Conservation (phyloP, 2,113 vertebrate species). For the Argyrosomus japonicus region DNA sequence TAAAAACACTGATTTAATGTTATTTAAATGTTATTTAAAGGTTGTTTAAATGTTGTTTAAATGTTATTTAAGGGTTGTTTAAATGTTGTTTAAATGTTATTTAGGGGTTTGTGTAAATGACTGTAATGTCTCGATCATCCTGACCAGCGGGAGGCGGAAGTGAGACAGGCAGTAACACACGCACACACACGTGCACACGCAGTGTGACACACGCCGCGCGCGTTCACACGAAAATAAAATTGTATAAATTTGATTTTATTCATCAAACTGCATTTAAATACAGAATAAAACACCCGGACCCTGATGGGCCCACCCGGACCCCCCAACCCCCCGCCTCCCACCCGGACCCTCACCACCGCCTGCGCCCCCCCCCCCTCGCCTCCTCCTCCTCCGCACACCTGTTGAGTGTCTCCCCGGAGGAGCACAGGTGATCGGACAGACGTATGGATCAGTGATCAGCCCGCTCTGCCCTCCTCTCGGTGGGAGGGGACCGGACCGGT, state of each 20-base stretch:
- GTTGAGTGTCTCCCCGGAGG: background rate
- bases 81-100: background rate
- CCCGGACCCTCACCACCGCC: too few species aligned
- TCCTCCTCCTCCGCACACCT: background rate
- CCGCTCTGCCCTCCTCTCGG: background rate
- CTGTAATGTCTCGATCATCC: background rate
- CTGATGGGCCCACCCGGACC: too few species aligned
- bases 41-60: background rate
- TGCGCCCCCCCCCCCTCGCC: too few species aligned
- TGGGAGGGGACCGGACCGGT: slow-evolving; percentile 19
- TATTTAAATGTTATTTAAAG: background rate
- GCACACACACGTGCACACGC: background rate
- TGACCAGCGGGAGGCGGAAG: background rate
- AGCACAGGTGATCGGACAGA: slow-evolving; percentile 15
- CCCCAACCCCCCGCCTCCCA: too few species aligned
- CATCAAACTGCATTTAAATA: too few species aligned
- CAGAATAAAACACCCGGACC: too few species aligned
- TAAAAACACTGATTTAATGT: too few species aligned
- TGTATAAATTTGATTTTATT: too few species aligned
- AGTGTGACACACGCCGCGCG: background rate
- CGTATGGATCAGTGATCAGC: background rate
- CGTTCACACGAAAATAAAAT: too few species aligned
- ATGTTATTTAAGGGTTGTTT: background rate
- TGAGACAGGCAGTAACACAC: background rate
- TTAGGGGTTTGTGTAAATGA: background rate